A percentile compares a stretch with the other conserved stretches of the same genome.
These are phyloP conservation scores for Chouioia cunea DNA, from an alignment of 2,888 invertebrate species.

Conservation along the genomic window DNA sequence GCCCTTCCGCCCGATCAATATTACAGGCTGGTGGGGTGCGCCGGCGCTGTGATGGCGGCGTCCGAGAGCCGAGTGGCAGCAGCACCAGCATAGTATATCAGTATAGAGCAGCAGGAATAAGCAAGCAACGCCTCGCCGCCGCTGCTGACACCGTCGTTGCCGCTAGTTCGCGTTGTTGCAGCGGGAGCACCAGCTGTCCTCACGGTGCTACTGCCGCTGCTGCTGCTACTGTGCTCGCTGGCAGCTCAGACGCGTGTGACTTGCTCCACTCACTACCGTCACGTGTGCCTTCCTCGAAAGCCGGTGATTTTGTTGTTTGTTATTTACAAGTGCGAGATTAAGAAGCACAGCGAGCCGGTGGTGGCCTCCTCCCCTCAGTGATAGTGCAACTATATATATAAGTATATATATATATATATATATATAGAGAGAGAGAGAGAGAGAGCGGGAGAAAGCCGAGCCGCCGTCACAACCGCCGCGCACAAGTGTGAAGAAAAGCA, in stretches of 20 bases:
- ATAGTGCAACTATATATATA: too few species aligned
- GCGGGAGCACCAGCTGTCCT: conserved; percentile 47
- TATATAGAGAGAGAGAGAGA: not conserved
- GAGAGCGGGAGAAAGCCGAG: not conserved
- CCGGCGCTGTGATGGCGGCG: conserved; percentile 34
- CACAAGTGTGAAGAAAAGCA: not conserved
- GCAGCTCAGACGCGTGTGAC: not conserved
- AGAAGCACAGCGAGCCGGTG: too few species aligned
- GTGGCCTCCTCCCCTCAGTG: too few species aligned
- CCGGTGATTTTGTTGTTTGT: too few species aligned
- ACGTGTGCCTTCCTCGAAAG: too few species aligned
- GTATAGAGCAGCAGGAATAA: not conserved
- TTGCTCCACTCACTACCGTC: not conserved
- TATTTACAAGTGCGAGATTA: too few species aligned
- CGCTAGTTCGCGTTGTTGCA: conserved; percentile 43
- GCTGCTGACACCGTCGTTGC: conserved; percentile 30
- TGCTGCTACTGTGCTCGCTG: not conserved
- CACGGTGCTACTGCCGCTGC: too few species aligned
- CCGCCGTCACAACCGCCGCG: not conserved
- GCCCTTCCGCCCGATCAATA: conserved; percentile 69
- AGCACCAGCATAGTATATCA: conserved; percentile 13
- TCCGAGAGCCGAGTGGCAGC: conserved; percentile 49
- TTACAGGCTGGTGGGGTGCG: conserved; percentile 64
- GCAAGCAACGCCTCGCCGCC: conserved; percentile 48
- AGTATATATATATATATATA: too few species aligned